These are phyloP conservation scores for Actias luna DNA, from an alignment of 2,888 invertebrate species.

Conservation along the genomic window DNA sequence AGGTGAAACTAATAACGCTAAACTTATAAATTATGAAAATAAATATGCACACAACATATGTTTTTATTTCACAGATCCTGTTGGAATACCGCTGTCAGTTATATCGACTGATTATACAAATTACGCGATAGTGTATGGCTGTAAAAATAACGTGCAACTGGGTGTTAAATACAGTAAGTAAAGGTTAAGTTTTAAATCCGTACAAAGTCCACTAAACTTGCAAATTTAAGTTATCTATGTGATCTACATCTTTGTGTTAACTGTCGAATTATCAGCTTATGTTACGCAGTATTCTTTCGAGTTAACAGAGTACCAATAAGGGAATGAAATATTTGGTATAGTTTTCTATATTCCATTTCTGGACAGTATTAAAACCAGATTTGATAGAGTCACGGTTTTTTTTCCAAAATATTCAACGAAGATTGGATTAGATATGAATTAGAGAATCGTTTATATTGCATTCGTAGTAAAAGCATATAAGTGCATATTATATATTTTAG, in stretches of 20 bases:
- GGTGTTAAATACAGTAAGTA: slow-evolving; percentile 66
- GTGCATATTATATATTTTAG: not conserved
- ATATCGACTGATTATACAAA: slow-evolving; percentile 64
- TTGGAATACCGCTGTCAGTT: slow-evolving; percentile 64
- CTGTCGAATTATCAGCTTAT: not conserved
- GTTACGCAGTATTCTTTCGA: not conserved
- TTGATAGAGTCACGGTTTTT: too few relatives aligned
- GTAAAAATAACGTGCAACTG: slow-evolving; percentile 44
- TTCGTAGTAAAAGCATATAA: not conserved
- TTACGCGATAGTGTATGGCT: slow-evolving; percentile 68
- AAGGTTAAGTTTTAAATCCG: too few relatives aligned
- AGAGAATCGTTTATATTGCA: not conserved
- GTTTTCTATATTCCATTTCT: not conserved
- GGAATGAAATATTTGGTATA: not conserved
- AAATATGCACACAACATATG: not conserved
- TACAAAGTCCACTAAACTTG: too few relatives aligned
- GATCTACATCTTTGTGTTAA: too few relatives aligned
- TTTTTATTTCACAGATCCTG: slow-evolving; percentile 56
- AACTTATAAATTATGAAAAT: not conserved
- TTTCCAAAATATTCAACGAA: too few relatives aligned
- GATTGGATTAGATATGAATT: too few relatives aligned
- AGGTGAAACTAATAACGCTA: too few relatives aligned
- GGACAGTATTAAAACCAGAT: not conserved
- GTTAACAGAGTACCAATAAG: not conserved
- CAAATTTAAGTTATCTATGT: too few relatives aligned